A percentile compares a stretch with the other conserved stretches of the same genome.
These are phyloP conservation scores for Planiliza haematocheilus DNA, from an alignment of 2,113 vertebrate genomes.

Conservation along the genomic window DNA sequence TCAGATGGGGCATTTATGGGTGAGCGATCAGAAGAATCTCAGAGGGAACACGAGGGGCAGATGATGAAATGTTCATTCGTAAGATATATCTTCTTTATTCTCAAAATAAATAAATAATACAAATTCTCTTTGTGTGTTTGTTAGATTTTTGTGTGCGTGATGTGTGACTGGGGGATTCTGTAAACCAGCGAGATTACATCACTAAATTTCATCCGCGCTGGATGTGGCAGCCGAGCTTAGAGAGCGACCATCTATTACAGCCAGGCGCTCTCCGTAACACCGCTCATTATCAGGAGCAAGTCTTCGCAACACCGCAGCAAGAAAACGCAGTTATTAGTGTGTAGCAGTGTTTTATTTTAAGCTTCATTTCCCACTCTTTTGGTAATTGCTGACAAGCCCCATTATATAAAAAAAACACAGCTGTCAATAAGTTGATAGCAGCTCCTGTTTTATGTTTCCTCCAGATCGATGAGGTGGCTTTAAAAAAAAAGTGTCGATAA, in stretches of 20 bases:
- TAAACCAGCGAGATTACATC: slow-evolving; percentile 45
- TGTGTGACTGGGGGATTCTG: slow-evolving; percentile 4
- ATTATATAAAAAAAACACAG: not conserved
- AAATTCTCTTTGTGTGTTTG: not conserved
- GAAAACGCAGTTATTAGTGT: not conserved
- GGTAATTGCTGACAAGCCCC: too few species aligned
- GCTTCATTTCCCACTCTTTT: too few species aligned
- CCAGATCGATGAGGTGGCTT: not conserved
- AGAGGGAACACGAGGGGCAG: too few species aligned
- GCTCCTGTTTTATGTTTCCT: not conserved
- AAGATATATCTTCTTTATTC: not conserved
- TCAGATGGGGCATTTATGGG: not conserved
- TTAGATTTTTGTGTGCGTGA: not conserved
- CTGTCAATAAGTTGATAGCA: not conserved
- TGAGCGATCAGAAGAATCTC: not conserved
- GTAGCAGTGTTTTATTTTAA: too few species aligned
- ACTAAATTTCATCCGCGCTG: slow-evolving; percentile 46
- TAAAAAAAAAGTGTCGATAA: slow-evolving; percentile 24
- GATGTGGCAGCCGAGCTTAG: slow-evolving; percentile 28
- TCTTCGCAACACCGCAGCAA: slow-evolving; percentile 2
- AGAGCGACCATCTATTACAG: slow-evolving; percentile 30
- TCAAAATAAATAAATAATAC: too few species aligned
- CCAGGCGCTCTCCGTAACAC: slow-evolving; percentile 19
- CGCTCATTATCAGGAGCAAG: slow-evolving; percentile 18
- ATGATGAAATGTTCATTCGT: not conserved